A percentile compares a stretch with the other conserved stretches of the same genome.
Conservation (phyloP, 2,888 invertebrate species). For the Halocaridina rubra region DNA sequence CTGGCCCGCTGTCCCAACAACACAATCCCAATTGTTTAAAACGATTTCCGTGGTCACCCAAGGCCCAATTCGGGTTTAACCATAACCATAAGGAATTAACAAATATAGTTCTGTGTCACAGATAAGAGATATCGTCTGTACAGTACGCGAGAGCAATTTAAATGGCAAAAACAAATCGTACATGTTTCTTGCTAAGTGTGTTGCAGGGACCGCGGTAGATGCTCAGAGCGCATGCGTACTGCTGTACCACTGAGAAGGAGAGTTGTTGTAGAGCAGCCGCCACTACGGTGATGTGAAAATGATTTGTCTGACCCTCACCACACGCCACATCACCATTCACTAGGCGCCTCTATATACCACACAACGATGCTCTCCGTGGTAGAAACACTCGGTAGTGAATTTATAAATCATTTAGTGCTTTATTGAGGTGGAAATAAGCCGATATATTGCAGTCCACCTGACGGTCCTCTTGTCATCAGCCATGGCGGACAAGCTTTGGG, state of each 20-base stretch:
- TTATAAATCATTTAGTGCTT: constrained; percentile 30
- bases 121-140: too few relatives aligned
- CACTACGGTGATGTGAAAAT: constrained; percentile 59
- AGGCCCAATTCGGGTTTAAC: too few relatives aligned
- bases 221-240: constrained; percentile 58
- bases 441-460: constrained; percentile 54
- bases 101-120: too few relatives aligned
- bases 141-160: neutral
- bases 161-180: too few relatives aligned
- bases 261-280: constrained; percentile 56
- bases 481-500: constrained; percentile 51
- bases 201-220: constrained; percentile 35
- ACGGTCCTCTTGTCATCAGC: constrained; percentile 60
- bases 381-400: constrained; percentile 46
- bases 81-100: too few relatives aligned
- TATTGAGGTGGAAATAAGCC: constrained; percentile 21
- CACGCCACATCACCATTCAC: constrained; percentile 46
- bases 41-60: too few relatives aligned
- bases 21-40: neutral
- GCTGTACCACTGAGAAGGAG: constrained; percentile 31
- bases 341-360: constrained; percentile 39
- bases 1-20: constrained; percentile 36
- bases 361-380: constrained; percentile 51
- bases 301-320: constrained; percentile 56
- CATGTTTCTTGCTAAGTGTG: too few relatives aligned